Base-by-base conservation (phyloP, 2,797 vertebrate genomes). In the Micromesistius poutassou region DNA sequence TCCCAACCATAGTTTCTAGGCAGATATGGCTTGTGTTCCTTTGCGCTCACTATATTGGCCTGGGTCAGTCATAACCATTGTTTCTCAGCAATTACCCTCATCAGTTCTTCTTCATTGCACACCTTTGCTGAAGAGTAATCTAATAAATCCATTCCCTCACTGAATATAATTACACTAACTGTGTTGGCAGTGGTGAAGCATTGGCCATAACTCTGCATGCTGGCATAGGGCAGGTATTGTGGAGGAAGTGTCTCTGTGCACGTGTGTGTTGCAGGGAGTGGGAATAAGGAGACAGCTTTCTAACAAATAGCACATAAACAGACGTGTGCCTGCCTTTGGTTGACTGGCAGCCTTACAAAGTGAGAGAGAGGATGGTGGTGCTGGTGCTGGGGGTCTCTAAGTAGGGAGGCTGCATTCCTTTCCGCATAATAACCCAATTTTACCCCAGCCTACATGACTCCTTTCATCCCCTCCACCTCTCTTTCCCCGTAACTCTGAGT, bases 241-340 rank as follows among this genome's bases (percentile, higher is more conserved):
- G 88, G 91, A 89, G 81, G 80, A 75, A 50, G 74, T 83, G 80
- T 86, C 86, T 88, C 85, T 62, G 55, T 62, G 22, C n/a, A 8
- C 9, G 55, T 62, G 22, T 5, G 55, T 62, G 46, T 55, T 22
- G 55, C 0, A 6, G 55, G 55, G n/a, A 22, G 22, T 0, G 55
- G 55, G 87, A 79, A 84, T 84, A 84, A 82, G 40, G 71, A 86
- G 86, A 87, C 81, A 88, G 79, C 81, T 81, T 79, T 85, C 80
- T 70, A 85, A 90, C 88, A 93, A 91, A 91, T 83, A 87, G 82
- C 87, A 88, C 78, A 86, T 88, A 89, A 91, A 93, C 88, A 93
- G 92, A 91, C 82, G 40, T 75, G 77, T 78, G 82, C 88, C 83
- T 85, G 82, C 87, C 84, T 86, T 81, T 91, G 86, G 84, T 76